phyloP scores from a whole-genome alignment of 1,140 invertebrate species.

The Drosophila sproati region DNA sequence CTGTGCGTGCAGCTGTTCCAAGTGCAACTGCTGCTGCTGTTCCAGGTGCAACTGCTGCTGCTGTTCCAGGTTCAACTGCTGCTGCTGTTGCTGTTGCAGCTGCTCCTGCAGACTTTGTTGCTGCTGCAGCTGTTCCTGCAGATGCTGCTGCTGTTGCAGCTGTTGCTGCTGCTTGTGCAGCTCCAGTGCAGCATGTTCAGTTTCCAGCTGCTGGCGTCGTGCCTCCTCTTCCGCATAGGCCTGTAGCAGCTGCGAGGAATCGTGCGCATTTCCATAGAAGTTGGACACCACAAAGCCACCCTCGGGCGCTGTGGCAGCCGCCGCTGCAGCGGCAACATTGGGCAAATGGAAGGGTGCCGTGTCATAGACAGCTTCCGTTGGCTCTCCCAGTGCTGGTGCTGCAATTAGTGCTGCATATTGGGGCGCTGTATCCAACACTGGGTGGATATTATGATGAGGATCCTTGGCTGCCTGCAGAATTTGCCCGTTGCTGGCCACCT shows the following conservation, averaged over 20 bases:
- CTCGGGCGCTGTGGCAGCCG: conserved; percentile 51
- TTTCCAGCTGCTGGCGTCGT: conserved; percentile 65
- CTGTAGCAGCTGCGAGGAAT: conserved; percentile 70
- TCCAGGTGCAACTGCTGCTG: conserved; percentile 50
- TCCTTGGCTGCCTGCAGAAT: conserved; percentile 82
- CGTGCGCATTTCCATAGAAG: conserved; percentile 70
- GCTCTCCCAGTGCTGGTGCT: conserved; percentile 64
- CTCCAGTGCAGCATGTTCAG: conserved; percentile 68
- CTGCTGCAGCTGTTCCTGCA: conserved; percentile 36
- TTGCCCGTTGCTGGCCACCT: conserved; percentile 82
- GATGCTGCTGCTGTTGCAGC: conserved; percentile 32
- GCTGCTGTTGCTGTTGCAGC: conserved; percentile 50
- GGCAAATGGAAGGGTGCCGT: conserved; percentile 70
- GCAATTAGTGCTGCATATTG: conserved; percentile 79
- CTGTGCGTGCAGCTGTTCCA: conserved; percentile 60
- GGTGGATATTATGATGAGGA: conserved; percentile 76
- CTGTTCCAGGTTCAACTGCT: conserved; percentile 50
- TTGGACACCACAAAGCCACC: conserved; percentile 81
- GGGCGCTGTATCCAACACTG: conserved; percentile 66
- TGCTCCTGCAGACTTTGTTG: conserved; percentile 55
- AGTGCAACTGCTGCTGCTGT: conserved; percentile 49
- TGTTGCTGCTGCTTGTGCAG: conserved; percentile 62
- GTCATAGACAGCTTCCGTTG: conserved; percentile 48
- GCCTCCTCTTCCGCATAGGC: conserved; percentile 76
- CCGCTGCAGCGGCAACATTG: conserved; percentile 52